Conservation (phyloP, 2,888 invertebrate genomes). For the Trachelus stipa region DNA sequence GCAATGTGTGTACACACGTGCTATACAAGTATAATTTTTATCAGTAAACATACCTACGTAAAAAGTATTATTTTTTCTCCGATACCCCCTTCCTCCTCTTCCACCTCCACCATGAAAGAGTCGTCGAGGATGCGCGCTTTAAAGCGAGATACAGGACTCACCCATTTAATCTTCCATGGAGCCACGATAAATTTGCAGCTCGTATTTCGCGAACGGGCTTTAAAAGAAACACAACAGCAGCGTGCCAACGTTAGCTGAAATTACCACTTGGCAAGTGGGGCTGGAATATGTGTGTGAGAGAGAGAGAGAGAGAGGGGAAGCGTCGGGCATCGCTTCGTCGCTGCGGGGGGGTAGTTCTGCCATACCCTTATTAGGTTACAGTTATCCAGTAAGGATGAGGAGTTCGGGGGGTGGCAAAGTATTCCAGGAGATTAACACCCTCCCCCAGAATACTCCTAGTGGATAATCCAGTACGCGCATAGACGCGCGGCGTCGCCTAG, state of each 20-base stretch:
- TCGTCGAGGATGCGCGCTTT: background rate
- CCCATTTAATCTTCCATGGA: constrained; percentile 41
- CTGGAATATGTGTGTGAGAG: constrained; percentile 24
- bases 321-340: constrained; percentile 26
- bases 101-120: background rate
- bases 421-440: constrained; percentile 60
- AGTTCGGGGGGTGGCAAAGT: constrained; percentile 44
- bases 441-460: constrained; percentile 41
- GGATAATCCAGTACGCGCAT: constrained; percentile 53
- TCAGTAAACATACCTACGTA: background rate
- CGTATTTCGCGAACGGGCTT: constrained; percentile 19
- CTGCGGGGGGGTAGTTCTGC: constrained; percentile 20
- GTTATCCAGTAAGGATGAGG: constrained; percentile 41
- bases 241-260: constrained; percentile 54
- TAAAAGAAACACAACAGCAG: constrained; percentile 43
- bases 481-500: constrained; percentile 8
- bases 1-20: background rate
- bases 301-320: constrained; percentile 13
- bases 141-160: background rate
- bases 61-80: background rate
- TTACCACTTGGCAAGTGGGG: constrained; percentile 51
- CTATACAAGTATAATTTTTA: background rate
- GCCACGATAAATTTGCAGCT: constrained; percentile 36
- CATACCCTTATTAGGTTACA: constrained; percentile 57
- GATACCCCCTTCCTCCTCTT: background rate